These are phyloP conservation scores for Diaphora mendica DNA, from an alignment of 2,888 invertebrate genomes.

Conservation along the genomic window DNA sequence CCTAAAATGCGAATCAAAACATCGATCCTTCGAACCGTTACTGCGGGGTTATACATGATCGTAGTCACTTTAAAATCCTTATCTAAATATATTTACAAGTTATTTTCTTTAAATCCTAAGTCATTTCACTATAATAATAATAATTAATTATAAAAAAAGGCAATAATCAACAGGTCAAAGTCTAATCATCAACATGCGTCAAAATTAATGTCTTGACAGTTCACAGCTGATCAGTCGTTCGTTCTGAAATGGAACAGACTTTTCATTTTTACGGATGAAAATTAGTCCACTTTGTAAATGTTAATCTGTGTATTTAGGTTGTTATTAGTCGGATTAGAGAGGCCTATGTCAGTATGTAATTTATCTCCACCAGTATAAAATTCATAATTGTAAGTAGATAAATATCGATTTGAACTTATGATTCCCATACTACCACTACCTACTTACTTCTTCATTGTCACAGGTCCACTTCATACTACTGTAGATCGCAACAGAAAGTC, in stretches of 20 bases:
- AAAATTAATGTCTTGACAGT: conserved; percentile 47
- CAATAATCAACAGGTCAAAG: conserved; percentile 75
- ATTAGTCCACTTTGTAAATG: too few species aligned
- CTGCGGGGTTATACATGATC: conserved; percentile 76
- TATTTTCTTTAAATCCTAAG: conserved; percentile 31
- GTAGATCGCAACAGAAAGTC: too few species aligned
- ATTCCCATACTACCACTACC: too few species aligned
- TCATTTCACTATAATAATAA: conserved; percentile 33
- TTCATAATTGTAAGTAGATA: too few species aligned
- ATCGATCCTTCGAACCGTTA: conserved; percentile 79
- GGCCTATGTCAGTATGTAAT: too few species aligned
- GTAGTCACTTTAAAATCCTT: conserved; percentile 38
- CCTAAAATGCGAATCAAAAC: conserved; percentile 83
- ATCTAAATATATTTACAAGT: conserved; percentile 23
- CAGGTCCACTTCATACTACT: too few species aligned
- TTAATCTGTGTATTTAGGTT: too few species aligned
- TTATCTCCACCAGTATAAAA: too few species aligned
- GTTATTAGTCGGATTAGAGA: too few species aligned
- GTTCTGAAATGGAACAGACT: conserved; percentile 2
- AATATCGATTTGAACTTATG: too few species aligned
- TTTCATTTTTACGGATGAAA: too few species aligned
- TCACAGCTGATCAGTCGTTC: conserved; percentile 39
- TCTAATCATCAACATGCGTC: conserved; percentile 57
- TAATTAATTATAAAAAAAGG: conserved; percentile 49
- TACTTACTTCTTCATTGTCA: too few species aligned